A percentile compares a stretch with the other conserved stretches of the same genome.
phyloP scores from a whole-genome alignment of 2,113 vertebrate genomes.

The Pungitius pungitius region DNA sequence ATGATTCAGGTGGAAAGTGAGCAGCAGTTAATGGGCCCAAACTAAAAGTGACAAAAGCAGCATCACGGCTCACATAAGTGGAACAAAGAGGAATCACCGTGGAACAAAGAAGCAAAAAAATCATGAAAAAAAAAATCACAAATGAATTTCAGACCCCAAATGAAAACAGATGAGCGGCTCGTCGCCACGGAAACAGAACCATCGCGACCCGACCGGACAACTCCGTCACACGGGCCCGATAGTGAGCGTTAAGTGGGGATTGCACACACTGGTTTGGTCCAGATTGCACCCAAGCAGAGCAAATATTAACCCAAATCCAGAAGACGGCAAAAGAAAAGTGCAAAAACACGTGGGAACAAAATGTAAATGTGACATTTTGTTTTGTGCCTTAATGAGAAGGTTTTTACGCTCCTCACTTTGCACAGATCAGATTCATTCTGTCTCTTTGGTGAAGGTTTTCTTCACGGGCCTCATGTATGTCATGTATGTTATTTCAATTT shows the following conservation, averaged over 20 bases:
- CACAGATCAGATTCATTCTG: not conserved
- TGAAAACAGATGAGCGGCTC: slow-evolving; percentile 1
- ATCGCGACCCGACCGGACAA: not conserved
- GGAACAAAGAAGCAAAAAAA: slow-evolving; percentile 10
- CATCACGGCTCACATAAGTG: not conserved
- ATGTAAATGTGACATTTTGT: not conserved
- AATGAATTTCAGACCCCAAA: slow-evolving; percentile 35
- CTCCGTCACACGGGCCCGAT: not conserved
- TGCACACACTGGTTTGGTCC: not conserved
- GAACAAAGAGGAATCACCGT: not conserved
- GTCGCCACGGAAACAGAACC: not conserved
- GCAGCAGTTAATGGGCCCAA: not conserved
- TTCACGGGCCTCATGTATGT: not conserved
- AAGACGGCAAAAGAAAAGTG: not conserved
- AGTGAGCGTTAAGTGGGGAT: not conserved
- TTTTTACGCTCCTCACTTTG: not conserved
- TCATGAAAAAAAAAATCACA: not conserved
- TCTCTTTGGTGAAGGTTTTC: not conserved
- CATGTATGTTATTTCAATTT: not conserved
- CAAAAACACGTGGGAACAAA: not conserved
- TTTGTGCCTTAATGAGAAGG: not conserved
- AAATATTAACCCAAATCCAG: not conserved
- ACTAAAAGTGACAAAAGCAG: not conserved
- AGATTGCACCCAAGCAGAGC: not conserved
- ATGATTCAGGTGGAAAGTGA: not conserved